Evolutionary conservation across 1,140 invertebrate species (phyloP).

Genomic region (Penaeus vannamei): DNA sequence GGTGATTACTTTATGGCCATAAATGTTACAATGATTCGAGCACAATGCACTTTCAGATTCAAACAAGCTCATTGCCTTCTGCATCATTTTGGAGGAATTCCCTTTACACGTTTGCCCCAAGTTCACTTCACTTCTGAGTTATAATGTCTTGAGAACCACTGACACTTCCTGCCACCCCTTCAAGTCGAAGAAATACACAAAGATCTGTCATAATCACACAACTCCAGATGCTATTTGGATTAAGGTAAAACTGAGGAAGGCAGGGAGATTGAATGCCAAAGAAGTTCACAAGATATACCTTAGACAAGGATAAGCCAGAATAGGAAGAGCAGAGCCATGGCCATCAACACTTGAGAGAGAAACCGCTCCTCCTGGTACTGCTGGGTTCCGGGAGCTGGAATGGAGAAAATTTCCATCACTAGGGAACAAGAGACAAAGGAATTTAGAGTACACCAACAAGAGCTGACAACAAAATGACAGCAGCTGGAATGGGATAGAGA

Average conservation of each 20-base stretch:
- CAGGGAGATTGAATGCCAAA: slow-evolving; percentile 8
- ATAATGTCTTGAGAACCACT: too few species aligned
- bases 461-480: neutral
- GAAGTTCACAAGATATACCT: neutral
- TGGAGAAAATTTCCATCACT: neutral
- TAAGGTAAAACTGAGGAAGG: neutral
- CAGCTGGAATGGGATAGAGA: neutral
- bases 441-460: neutral
- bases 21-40: too few species aligned
- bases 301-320: slow-evolving; percentile 93
- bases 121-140: too few species aligned
- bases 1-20: too few species aligned
- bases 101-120: too few species aligned
- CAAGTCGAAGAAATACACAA: too few species aligned
- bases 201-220: too few species aligned
- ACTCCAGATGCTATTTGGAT: too few species aligned
- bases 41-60: too few species aligned
- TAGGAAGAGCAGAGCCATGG: slow-evolving; percentile 91
- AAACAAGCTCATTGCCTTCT: too few species aligned
- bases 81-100: too few species aligned
- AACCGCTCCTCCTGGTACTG: slow-evolving; percentile 93
- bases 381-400: slow-evolving; percentile 80
- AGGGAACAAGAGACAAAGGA: neutral
- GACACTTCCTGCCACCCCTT: too few species aligned
- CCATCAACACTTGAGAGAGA: slow-evolving; percentile 93